These are phyloP conservation scores for Gymnocephalus cernua DNA, from an alignment of 2,113 vertebrate species.

Conservation along the genomic window DNA sequence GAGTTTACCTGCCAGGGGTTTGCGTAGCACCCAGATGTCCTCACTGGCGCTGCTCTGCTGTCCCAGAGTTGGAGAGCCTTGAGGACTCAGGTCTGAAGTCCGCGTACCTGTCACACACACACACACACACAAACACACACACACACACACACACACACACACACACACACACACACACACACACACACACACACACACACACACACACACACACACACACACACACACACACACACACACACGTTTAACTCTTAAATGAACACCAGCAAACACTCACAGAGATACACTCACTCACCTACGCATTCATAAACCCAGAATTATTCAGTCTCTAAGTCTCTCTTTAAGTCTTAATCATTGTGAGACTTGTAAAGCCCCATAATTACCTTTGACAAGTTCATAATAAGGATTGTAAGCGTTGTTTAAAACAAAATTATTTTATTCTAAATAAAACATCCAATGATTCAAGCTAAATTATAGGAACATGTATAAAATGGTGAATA, in stretches of 20 bases:
- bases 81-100: slow-evolving; percentile 90
- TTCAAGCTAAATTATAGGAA: neutral
- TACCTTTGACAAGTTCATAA: neutral
- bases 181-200: slow-evolving; percentile 44
- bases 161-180: slow-evolving; percentile 53
- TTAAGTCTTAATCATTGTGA: neutral
- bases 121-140: slow-evolving; percentile 37
- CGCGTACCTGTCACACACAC: slow-evolving; percentile 86
- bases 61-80: slow-evolving; percentile 87
- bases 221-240: slow-evolving; percentile 54
- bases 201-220: slow-evolving; percentile 53
- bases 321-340: neutral
- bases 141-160: slow-evolving; percentile 55
- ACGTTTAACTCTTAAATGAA: slow-evolving; percentile 14
- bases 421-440: neutral
- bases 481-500: neutral
- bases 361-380: neutral
- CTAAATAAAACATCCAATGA: neutral
- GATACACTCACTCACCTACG: slow-evolving; percentile 41
- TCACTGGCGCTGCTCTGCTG: slow-evolving; percentile 85
- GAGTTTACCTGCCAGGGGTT: slow-evolving; percentile 91
- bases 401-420: neutral
- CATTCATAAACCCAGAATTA: slow-evolving; percentile 24
- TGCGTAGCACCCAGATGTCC: slow-evolving; percentile 97
- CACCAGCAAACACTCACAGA: slow-evolving; percentile 22